Percentiles rank a stretch among this genome's conserved stretches.
Evolutionary conservation across 2,113 vertebrate genomes (phyloP).

Genomic region (Phoxinus phoxinus): DNA sequence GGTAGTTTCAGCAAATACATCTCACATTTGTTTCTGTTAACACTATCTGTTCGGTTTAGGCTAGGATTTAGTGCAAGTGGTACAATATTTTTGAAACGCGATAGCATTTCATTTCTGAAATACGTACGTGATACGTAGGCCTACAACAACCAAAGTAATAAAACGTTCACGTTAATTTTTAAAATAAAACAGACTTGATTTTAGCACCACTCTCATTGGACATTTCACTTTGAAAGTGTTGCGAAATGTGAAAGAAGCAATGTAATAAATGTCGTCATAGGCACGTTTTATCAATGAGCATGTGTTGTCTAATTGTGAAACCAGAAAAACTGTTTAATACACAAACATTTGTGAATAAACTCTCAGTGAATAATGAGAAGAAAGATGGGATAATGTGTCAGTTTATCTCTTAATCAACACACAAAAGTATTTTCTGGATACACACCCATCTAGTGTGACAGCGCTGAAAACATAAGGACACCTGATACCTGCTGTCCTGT

Average conservation of each 20-base stretch:
- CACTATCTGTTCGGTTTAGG: no score
- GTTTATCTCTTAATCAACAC: constrained; percentile 38
- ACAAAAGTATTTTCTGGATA: neutral
- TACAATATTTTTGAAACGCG: no score
- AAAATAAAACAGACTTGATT: neutral
- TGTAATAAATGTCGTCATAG: neutral
- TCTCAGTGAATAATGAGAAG: constrained; percentile 42
- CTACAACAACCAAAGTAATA: neutral
- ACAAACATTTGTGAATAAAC: constrained; percentile 17
- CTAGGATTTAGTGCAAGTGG: no score
- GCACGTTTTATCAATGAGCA: neutral
- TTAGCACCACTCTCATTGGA: neutral
- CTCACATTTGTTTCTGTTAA: neutral
- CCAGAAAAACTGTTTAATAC: neutral
- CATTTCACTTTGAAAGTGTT: neutral
- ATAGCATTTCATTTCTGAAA: no score
- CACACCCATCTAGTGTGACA: constrained; percentile 31
- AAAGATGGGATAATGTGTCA: constrained; percentile 30
- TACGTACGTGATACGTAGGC: neutral
- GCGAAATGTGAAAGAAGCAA: neutral
- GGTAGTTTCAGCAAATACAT: neutral
- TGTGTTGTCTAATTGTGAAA: neutral
- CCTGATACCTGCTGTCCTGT: constrained; percentile 31
- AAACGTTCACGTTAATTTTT: neutral
- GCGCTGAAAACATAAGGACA: constrained; percentile 31